Base-by-base conservation (phyloP, 2,797 vertebrate genomes). In the Podarcis siculus region DNA sequence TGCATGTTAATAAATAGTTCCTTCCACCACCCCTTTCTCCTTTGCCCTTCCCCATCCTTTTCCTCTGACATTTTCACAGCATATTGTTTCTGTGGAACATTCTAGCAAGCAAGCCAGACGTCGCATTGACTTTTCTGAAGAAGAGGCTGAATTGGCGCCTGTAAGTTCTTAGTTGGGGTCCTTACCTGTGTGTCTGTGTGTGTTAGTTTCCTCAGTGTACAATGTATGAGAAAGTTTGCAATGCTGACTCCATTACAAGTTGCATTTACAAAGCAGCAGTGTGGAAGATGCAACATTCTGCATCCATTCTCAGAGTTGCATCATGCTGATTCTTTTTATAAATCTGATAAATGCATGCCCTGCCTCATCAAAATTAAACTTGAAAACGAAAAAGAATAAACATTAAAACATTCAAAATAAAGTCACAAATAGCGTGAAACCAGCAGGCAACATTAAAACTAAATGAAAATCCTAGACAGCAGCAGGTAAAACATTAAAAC, bases 51-150 rank as follows among this genome's bases (percentile, higher is more conserved):
- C 85, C 82, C 79, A 91, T 92, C 83, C 93, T 82, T 13, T 79
- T 1, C 93, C 93, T 95, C 90, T 93, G 94, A 66, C 93, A 86
- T 91, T 94, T 95, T 94, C 97, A 96, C 97, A 98, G 98, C 98
- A 98, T 98, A 97, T 96, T 95, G 95, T 97, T 96, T 97, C 95
- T 92, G 80, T 97, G 93, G 96, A 96, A 95, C 96, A 96, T 95
- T 94, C 96, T 95, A 96, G 97, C 96, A 97, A 95, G 94, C 95
- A 97, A 86, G 96, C 96, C 96, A 97, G 97, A 85, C 97, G 91
- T 92, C 97, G 97, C 90, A 97, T 96, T 96, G 97, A 97, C 96
- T 98, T 98, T 95, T 89, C 97, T 95, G 97, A 97, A 89, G 95
- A 95, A 17, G 97, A 98, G 95, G 92, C 96, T 86, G 97, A 98